phyloP scores from a whole-genome alignment of 2,797 vertebrate species.

The Calcarius lapponicus region DNA sequence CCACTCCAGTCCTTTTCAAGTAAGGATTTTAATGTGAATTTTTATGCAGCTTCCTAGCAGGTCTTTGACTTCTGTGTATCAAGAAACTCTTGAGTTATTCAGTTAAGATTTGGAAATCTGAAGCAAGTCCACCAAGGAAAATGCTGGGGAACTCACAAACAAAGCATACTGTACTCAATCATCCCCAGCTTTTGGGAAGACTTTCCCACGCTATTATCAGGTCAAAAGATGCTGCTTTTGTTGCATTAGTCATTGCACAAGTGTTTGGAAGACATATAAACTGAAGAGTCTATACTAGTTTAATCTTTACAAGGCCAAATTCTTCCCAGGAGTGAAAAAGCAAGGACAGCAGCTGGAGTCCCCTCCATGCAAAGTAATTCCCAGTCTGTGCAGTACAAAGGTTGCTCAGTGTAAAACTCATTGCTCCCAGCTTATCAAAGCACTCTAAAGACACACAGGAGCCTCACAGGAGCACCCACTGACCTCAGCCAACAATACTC shows the following conservation, averaged over 20 bases:
- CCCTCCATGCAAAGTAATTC: not conserved
- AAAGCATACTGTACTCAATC: not conserved
- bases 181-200: not conserved
- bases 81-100: not conserved
- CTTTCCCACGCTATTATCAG: slow-evolving; percentile 6
- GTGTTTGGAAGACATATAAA: slow-evolving; percentile 19
- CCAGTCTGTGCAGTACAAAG: not conserved
- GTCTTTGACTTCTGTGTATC: not conserved
- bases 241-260: slow-evolving; percentile 38
- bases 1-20: not conserved
- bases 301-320: slow-evolving; percentile 20
- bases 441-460: not conserved
- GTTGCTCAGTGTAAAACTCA: not conserved
- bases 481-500: not conserved
- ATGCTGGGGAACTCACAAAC: not conserved
- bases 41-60: not conserved
- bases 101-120: not conserved
- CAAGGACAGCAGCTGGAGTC: not conserved
- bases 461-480: not conserved
- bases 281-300: not conserved
- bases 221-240: slow-evolving; percentile 24
- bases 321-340: slow-evolving; percentile 1
- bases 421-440: not conserved
- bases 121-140: not conserved
- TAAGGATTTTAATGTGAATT: not conserved